phyloP scores from a whole-genome alignment of 2,797 vertebrate species.

The Phrynocephalus forsythii region DNA sequence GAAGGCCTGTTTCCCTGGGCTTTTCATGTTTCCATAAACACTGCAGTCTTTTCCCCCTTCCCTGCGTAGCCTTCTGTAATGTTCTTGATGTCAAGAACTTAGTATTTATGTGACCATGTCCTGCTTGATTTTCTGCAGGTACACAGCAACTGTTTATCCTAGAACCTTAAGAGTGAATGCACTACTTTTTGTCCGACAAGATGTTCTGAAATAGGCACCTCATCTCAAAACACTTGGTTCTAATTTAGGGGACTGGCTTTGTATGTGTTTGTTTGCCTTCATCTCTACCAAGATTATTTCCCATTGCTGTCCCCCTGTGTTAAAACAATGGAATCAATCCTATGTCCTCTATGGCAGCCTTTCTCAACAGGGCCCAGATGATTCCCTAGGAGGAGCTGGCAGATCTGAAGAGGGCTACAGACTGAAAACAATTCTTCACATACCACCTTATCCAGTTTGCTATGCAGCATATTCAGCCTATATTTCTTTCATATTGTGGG shows the following conservation, averaged over 20 bases:
- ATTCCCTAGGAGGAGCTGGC: no score
- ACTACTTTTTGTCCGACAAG: constrained; percentile 1
- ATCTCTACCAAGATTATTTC: no score
- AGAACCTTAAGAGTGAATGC: constrained; percentile 38
- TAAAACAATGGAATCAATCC: no score
- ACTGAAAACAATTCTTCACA: no score
- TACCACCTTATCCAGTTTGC: no score
- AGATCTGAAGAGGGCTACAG: no score
- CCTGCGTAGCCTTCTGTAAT: constrained; percentile 65
- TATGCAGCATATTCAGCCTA: no score
- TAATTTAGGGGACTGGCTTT: no score
- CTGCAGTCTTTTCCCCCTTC: constrained; percentile 73
- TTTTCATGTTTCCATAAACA: constrained; percentile 80
- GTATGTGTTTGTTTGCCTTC: no score
- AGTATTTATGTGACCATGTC: constrained; percentile 67
- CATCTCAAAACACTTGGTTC: no score
- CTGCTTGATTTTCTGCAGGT: constrained; percentile 72
- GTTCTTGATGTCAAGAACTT: constrained; percentile 73
- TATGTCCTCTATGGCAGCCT: neutral
- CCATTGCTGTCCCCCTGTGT: no score
- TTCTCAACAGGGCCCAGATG: neutral
- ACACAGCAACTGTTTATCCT: constrained; percentile 50
- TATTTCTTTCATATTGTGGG: no score
- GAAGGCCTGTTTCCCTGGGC: constrained; percentile 75
- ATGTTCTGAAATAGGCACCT: neutral